Conservation (phyloP, 2,113 vertebrate genomes). For the Entomyzon cyanotis region DNA sequence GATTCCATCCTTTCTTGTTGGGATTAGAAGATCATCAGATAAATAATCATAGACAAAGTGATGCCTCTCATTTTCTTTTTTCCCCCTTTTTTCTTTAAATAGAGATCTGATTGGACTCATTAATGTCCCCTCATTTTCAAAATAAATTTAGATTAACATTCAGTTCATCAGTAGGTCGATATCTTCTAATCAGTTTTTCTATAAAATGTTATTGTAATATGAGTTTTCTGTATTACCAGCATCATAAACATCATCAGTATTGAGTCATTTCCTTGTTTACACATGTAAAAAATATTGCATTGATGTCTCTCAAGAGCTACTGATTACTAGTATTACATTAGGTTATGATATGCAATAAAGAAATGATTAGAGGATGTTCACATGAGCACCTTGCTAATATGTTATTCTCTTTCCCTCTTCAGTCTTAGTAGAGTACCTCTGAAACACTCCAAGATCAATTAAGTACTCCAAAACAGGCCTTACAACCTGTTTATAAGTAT, state of each 20-base stretch:
- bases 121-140: background rate
- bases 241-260: background rate
- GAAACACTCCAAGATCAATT: conserved; percentile 1
- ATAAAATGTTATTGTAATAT: background rate
- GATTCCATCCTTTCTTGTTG: background rate
- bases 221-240: background rate
- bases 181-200: background rate
- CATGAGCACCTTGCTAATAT: background rate
- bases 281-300: background rate
- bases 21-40: background rate
- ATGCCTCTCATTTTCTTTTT: accelerated
- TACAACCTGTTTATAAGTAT: background rate
- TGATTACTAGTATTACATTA: background rate
- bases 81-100: background rate
- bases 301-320: background rate
- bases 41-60: background rate
- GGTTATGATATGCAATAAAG: background rate
- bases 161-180: background rate
- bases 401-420: background rate
- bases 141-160: background rate
- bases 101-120: background rate
- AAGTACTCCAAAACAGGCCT: background rate
- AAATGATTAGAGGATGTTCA: background rate
- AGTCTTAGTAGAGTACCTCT: background rate
- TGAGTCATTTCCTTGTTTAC: background rate